phyloP scores from a whole-genome alignment of 2,113 vertebrate genomes.

The Engystomops pustulosus region DNA sequence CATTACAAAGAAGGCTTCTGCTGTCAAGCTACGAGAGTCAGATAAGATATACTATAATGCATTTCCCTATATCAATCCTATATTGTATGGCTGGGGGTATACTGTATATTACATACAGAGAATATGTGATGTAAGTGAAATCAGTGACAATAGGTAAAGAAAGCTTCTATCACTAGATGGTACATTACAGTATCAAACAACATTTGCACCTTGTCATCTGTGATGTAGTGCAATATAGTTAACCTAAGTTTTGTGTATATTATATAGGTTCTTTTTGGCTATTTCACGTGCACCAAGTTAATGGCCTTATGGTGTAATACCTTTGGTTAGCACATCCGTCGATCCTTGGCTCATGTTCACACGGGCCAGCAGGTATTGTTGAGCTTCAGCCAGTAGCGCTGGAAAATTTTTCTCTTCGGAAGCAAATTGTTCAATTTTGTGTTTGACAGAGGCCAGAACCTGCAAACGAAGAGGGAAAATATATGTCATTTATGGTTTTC shows the following conservation, averaged over 20 bases:
- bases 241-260: not conserved
- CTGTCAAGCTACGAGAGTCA: not conserved
- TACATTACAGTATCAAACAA: not conserved
- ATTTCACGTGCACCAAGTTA: not conserved
- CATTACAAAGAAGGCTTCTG: not conserved
- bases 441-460: slow-evolving; percentile 94
- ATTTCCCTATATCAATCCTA: not conserved
- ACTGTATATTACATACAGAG: too few species aligned
- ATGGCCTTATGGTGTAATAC: slow-evolving; percentile 61
- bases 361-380: slow-evolving; percentile 89
- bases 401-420: slow-evolving; percentile 84
- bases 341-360: slow-evolving; percentile 71
- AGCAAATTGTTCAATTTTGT: slow-evolving; percentile 90
- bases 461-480: slow-evolving; percentile 67
- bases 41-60: not conserved
- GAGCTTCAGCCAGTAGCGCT: slow-evolving; percentile 84
- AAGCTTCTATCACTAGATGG: not conserved
- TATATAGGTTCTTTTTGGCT: not conserved
- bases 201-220: not conserved
- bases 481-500: slow-evolving; percentile 41
- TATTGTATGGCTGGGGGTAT: too few species aligned
- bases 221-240: not conserved
- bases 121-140: too few species aligned
- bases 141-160: not conserved
- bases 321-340: slow-evolving; percentile 68